These are phyloP conservation scores for Lagorchestes hirsutus DNA, from an alignment of 2,797 vertebrate genomes.

Conservation along the genomic window DNA sequence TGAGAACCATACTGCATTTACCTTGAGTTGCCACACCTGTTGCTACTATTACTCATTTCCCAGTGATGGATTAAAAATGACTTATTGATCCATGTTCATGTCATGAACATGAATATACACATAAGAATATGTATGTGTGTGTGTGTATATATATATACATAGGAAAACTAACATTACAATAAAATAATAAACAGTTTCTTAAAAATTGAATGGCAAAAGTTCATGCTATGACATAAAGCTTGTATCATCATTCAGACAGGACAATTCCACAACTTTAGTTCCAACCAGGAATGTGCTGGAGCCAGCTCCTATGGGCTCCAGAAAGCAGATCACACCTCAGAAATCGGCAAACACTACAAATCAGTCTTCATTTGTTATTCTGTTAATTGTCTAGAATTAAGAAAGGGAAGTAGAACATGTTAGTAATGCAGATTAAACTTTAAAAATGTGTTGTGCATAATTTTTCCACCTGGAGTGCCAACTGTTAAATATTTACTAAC, in stretches of 20 bases:
- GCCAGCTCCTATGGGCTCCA: background rate
- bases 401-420: background rate
- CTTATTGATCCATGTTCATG: background rate
- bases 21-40: background rate
- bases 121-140: background rate
- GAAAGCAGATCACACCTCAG: background rate
- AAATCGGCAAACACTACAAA: background rate
- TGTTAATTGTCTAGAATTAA: background rate
- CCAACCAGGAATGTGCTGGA: slow-evolving; percentile 36
- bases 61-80: background rate
- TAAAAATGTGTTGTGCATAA: background rate
- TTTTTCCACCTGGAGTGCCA: background rate
- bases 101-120: background rate
- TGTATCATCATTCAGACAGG: slow-evolving; percentile 56
- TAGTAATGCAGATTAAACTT: background rate
- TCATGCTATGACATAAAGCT: slow-evolving; percentile 34
- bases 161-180: background rate
- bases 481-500: background rate
- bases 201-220: slow-evolving; percentile 42
- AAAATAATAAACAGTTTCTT: background rate
- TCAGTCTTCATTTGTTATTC: background rate
- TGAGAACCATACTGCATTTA: background rate
- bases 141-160: background rate
- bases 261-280: slow-evolving; percentile 39
- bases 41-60: background rate